Conservation (phyloP, 2,797 vertebrate genomes). For the Semotilus atromaculatus region DNA sequence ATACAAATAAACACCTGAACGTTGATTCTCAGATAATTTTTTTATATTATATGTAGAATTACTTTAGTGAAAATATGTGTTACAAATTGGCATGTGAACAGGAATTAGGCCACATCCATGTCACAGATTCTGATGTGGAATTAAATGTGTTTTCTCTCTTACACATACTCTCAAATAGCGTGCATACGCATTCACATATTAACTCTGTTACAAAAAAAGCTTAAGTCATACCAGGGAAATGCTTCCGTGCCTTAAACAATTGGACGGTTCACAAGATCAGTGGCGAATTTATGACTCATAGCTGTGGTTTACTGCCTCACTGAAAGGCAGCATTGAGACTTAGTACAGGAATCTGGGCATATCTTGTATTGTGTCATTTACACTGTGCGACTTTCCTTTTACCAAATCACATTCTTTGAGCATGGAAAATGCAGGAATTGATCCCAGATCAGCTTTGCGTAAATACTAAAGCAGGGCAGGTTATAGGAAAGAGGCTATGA, state of each 20-base stretch:
- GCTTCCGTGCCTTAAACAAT: conserved; percentile 70
- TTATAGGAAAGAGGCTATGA: conserved; percentile 25
- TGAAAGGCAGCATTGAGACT: conserved; percentile 57
- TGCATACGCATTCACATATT: conserved; percentile 1
- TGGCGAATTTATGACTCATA: conserved; percentile 74
- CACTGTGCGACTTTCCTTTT: background rate
- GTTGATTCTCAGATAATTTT: background rate
- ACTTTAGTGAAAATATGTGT: background rate
- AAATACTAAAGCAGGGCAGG: background rate
- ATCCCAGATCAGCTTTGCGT: background rate
- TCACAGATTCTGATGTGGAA: background rate
- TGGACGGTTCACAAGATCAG: conserved; percentile 71
- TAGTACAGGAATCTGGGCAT: conserved; percentile 60
- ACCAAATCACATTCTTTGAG: background rate
- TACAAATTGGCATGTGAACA: background rate
- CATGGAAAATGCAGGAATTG: background rate
- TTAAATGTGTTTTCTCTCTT: conserved; percentile 26
- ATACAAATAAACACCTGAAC: background rate
- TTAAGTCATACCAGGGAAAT: conserved; percentile 69
- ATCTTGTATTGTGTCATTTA: conserved; percentile 49
- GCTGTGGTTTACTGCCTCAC: conserved; percentile 72
- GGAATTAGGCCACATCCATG: background rate
- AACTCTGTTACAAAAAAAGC: conserved; percentile 59
- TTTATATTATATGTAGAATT: background rate
- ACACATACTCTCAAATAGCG: conserved; percentile 38